These are phyloP conservation scores for Drosophila bifasciata DNA, from an alignment of 1,140 invertebrate species.

Conservation along the genomic window DNA sequence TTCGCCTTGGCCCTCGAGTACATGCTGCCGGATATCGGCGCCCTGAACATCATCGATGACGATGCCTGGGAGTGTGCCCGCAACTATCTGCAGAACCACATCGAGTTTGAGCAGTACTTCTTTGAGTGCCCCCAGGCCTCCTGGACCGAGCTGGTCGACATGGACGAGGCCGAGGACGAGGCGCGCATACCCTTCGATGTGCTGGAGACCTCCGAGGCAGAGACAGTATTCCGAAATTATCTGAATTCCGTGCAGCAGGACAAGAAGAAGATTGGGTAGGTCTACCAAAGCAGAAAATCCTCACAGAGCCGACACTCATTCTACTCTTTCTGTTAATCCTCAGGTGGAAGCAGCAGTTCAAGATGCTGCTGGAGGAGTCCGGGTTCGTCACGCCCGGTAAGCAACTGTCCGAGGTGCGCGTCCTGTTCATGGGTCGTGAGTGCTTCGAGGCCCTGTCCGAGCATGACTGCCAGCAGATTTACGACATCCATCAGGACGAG, in stretches of 20 bases:
- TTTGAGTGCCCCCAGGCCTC: constrained; percentile 91
- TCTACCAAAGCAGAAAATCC: neutral
- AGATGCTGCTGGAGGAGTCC: constrained; percentile 96
- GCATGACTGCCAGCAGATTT: constrained; percentile 95
- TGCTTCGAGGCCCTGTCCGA: constrained; percentile 96
- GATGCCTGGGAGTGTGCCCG: constrained; percentile 95
- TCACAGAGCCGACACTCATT: neutral
- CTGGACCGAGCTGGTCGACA: constrained; percentile 89
- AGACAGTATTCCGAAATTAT: constrained; percentile 95
- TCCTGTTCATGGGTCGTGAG: constrained; percentile 97
- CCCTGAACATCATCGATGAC: constrained; percentile 85
- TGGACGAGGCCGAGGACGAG: constrained; percentile 88
- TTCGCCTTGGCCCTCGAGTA: constrained; percentile 92
- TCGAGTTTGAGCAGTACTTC: constrained; percentile 96
- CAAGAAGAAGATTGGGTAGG: constrained; percentile 95
- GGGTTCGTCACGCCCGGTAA: constrained; percentile 97
- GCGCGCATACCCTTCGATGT: constrained; percentile 95
- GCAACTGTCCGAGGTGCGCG: constrained; percentile 94
- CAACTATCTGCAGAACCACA: constrained; percentile 92
- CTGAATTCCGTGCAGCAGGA: constrained; percentile 95
- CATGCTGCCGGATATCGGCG: constrained; percentile 92
- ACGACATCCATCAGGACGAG: constrained; percentile 96
- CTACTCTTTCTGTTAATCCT: constrained; percentile 10
- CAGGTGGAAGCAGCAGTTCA: constrained; percentile 96
- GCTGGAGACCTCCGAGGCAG: constrained; percentile 94